Evolutionary conservation across 1,140 invertebrate genomes (phyloP), one percentile per base, ranked within the genome.

Genomic region (Proctacanthus coquilletti): DNA sequence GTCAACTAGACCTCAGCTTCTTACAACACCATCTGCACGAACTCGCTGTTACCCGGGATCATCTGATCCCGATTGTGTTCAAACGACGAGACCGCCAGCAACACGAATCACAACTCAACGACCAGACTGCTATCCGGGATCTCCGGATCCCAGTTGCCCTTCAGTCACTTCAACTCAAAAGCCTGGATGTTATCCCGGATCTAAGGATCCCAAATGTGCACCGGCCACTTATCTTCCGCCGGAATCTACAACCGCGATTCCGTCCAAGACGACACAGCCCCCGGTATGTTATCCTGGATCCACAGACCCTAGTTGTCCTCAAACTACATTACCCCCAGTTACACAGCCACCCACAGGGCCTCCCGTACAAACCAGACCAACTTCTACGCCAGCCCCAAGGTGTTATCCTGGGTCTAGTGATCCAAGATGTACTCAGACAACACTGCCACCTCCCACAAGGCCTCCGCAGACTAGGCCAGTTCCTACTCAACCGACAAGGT

Each of bases 201-300:
- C 46, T 10, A 58, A 38, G 5, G 60, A 66, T 49, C 56, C 60
- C 15, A 46, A 52, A 18, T 65, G 61, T 45, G 42, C 51, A 18
- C 10, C 13, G 58, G 10, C 15, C 8, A 27, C 23, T 9, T n/a
- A n/a, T n/a, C n/a, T n/a, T n/a, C n/a, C n/a, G n/a, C n/a, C n/a
- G n/a, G n/a, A n/a, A n/a, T n/a, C n/a, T n/a, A n/a, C n/a, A n/a
- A n/a, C n/a, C n/a, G n/a, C n/a, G n/a, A n/a, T n/a, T n/a, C n/a
- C n/a, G n/a, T 27, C 23, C 13, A 9, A 27, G 3, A 9, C 17
- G 9, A 5, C 34, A 5, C 39, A 45, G 29, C 42, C 41, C 30
- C 34, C 56, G 36, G 56, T 59, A n/a, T 68, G 65, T 47, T 69
- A 66, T 43, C 65, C 65, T 19, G 69, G 69, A 5, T 32, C 30